Percentiles rank a stretch among this genome's conserved stretches.
Evolutionary conservation across 2,113 vertebrate species (phyloP).

Genomic region (Centropus bengalensis): DNA sequence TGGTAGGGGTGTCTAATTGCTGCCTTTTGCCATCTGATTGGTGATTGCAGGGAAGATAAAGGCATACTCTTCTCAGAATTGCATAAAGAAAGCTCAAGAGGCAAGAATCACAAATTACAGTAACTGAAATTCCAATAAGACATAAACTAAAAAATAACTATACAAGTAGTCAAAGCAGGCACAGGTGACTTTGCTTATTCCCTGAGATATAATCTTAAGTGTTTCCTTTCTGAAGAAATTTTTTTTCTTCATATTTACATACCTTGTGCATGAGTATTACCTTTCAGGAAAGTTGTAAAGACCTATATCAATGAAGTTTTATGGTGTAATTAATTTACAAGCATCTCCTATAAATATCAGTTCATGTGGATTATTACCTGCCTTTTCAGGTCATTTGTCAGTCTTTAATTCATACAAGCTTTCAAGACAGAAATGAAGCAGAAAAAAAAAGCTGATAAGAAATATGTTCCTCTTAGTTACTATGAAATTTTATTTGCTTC

Average conservation of each 20-base stretch:
- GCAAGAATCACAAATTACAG: neutral
- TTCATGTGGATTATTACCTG: neutral
- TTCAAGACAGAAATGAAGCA: conserved; percentile 54
- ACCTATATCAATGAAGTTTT: neutral
- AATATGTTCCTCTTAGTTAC: neutral
- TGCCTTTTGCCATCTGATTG: neutral
- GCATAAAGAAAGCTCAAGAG: neutral
- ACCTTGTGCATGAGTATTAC: neutral
- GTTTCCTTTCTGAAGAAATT: neutral
- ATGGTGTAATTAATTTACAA: conserved; percentile 29
- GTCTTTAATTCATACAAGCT: neutral
- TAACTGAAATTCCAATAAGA: neutral
- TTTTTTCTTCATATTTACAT: neutral
- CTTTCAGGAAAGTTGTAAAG: neutral
- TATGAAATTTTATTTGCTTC: conserved; percentile 64
- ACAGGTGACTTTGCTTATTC: neutral
- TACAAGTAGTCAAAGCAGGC: neutral
- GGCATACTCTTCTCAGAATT: neutral
- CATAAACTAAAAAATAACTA: neutral
- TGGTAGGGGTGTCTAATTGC: neutral
- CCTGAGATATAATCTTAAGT: neutral
- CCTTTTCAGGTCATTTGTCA: neutral
- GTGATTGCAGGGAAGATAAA: neutral
- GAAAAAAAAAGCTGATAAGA: neutral
- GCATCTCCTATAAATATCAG: conserved; percentile 20